Percentiles rank a stretch among this genome's conserved stretches.
phyloP scores from a whole-genome alignment of 2,797 vertebrate genomes.

The Scarus forsteni region DNA sequence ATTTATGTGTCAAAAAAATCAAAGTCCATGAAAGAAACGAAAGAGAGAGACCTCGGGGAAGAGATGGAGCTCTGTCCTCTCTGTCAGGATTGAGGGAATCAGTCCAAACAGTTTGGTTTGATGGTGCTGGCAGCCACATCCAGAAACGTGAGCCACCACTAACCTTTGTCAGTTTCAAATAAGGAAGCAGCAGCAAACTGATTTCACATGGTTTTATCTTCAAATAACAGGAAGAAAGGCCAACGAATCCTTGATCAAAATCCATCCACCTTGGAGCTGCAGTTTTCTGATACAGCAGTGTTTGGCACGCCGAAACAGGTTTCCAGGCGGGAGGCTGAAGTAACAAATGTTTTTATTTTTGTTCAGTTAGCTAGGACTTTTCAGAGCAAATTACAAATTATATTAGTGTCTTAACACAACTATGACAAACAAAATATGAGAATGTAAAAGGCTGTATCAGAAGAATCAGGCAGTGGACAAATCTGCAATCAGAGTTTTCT shows the following conservation, averaged over 20 bases:
- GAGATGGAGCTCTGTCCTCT: constrained; percentile 38
- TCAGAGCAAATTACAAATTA: not conserved
- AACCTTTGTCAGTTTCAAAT: constrained; percentile 34
- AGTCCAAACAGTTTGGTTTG: constrained; percentile 51
- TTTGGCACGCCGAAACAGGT: not conserved
- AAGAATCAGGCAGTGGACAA: too few relatives aligned
- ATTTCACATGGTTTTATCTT: constrained; percentile 32
- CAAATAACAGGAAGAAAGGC: constrained; percentile 18
- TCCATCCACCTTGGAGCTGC: constrained; percentile 16
- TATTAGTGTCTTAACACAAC: too few relatives aligned
- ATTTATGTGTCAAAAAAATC: constrained; percentile 58
- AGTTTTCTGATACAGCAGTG: constrained; percentile 6
- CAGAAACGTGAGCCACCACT: constrained; percentile 26
- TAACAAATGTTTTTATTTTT: not conserved
- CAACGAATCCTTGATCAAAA: constrained; percentile 8
- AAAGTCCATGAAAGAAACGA: constrained; percentile 35
- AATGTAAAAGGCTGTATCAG: too few relatives aligned
- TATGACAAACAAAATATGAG: too few relatives aligned
- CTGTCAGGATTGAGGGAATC: constrained; percentile 45
- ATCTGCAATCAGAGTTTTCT: too few relatives aligned
- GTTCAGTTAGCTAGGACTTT: not conserved
- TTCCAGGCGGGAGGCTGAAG: constrained; percentile 1
- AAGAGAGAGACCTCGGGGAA: constrained; percentile 8
- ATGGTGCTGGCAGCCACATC: constrained; percentile 29
- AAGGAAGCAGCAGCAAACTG: constrained; percentile 3